Evolutionary conservation across 2,113 vertebrate genomes (phyloP).

Genomic region (Cephalophus harveyi): DNA sequence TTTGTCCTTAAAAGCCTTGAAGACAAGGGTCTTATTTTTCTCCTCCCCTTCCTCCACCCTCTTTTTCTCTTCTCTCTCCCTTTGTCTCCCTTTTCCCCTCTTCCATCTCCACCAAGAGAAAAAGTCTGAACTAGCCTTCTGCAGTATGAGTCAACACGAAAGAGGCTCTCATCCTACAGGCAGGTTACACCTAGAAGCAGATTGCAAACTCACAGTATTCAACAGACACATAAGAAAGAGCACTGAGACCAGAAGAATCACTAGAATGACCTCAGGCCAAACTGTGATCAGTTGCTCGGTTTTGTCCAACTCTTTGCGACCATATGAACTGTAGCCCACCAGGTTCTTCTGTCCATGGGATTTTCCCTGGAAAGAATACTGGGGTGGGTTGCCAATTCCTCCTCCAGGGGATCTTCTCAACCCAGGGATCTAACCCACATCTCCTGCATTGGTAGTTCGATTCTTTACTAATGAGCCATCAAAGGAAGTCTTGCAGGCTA

Average conservation of each 20-base stretch:
- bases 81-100: neutral
- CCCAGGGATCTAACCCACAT: neutral
- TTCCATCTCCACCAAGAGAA: neutral
- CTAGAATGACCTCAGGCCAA: neutral
- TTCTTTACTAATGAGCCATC: neutral
- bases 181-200: neutral
- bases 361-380: neutral
- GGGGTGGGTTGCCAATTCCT: neutral
- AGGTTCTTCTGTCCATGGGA: neutral
- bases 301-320: neutral
- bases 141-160: neutral
- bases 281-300: neutral
- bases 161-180: accelerated
- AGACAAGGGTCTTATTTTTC: neutral
- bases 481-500: neutral
- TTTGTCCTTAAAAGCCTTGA: neutral
- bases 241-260: neutral
- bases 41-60: neutral
- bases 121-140: neutral
- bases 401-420: neutral
- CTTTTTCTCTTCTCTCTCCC: neutral
- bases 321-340: neutral
- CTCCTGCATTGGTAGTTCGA: neutral
- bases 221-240: neutral
- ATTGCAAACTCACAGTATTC: neutral